These are phyloP conservation scores for Babyrousa celebensis DNA, from an alignment of 2,797 vertebrate genomes.

Conservation along the genomic window DNA sequence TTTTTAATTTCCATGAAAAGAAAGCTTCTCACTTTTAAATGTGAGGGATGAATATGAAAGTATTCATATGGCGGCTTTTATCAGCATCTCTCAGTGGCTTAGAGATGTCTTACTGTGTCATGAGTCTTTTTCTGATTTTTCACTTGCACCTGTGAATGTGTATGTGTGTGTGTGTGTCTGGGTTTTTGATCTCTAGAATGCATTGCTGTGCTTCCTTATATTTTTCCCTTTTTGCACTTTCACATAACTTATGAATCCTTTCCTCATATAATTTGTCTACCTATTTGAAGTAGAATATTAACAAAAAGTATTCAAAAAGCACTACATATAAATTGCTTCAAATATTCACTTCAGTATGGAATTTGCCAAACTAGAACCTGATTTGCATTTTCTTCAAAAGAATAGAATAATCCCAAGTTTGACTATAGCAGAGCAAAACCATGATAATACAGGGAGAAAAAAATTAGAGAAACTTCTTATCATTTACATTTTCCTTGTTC, in stretches of 20 bases:
- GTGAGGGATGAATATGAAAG: neutral
- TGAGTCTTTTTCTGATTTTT: constrained; percentile 20
- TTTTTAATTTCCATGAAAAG: constrained; percentile 59
- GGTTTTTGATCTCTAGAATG: constrained; percentile 2
- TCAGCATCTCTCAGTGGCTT: neutral
- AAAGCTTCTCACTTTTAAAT: neutral
- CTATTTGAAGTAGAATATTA: constrained; percentile 70
- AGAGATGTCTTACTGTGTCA: neutral
- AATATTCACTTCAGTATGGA: neutral
- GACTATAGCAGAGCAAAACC: neutral
- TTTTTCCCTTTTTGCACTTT: neutral
- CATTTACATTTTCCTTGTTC: constrained; percentile 73
- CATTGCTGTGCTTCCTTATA: constrained; percentile 28
- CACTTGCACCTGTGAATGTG: neutral
- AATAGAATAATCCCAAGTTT: neutral
- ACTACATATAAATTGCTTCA: constrained; percentile 23
- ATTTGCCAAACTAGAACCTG: constrained; percentile 19
- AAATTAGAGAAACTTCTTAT: neutral
- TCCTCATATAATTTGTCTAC: neutral
- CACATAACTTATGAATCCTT: neutral
- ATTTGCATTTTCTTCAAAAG: constrained; percentile 53
- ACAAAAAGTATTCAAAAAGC: constrained; percentile 37
- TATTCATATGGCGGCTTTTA: constrained; percentile 22
- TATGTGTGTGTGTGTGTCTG: neutral
- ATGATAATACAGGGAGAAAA: neutral